A percentile compares a stretch with the other conserved stretches of the same genome.
Evolutionary conservation across 2,113 vertebrate species (phyloP).

Genomic region (Anhinga rufa): DNA sequence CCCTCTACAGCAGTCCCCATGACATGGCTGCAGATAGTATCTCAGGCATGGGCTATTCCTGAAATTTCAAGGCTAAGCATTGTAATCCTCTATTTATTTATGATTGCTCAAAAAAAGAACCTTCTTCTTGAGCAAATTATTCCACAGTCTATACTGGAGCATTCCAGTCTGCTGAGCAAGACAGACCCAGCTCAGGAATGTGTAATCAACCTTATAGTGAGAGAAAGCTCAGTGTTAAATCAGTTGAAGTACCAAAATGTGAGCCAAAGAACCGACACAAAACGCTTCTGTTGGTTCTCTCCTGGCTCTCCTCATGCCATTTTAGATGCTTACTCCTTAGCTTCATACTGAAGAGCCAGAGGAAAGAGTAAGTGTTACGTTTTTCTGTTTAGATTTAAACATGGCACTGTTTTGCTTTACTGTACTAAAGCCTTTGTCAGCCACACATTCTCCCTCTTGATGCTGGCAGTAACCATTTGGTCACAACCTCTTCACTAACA

Average conservation of each 20-base stretch:
- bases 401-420: neutral
- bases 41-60: neutral
- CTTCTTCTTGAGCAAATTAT: neutral
- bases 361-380: neutral
- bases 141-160: neutral
- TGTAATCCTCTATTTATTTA: neutral
- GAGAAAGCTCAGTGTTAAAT: neutral
- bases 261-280: neutral
- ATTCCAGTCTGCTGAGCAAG: neutral
- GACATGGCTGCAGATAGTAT: neutral
- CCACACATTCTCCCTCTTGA: neutral
- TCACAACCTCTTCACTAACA: neutral
- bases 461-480: neutral
- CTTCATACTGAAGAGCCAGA: neutral
- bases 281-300: neutral
- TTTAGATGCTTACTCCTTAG: neutral
- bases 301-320: neutral
- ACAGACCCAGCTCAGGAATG: neutral
- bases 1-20: neutral
- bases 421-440: neutral
- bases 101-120: neutral
- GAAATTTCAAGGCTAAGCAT: neutral
- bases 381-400: neutral
- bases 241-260: neutral
- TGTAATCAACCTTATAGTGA: neutral